A percentile compares a stretch with the other conserved stretches of the same genome.
Conservation (phyloP, 2,113 vertebrate species). For the Zosterops borbonicus region DNA sequence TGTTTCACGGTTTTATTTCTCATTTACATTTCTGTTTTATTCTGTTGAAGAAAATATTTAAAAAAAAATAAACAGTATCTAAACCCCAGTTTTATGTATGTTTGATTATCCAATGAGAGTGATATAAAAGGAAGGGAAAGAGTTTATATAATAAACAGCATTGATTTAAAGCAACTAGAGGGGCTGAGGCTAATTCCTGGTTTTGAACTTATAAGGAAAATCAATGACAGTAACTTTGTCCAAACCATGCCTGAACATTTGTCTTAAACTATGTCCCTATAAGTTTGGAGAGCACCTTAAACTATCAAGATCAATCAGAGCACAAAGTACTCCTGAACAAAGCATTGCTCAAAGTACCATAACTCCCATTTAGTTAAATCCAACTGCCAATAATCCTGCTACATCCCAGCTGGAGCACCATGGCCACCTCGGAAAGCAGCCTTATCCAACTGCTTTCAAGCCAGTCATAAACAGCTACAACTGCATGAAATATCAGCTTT, state of each 20-base stretch:
- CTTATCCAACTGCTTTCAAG: not conserved
- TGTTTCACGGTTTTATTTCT: not conserved
- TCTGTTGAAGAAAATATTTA: not conserved
- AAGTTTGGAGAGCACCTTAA: slow-evolving; percentile 1
- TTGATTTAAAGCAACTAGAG: slow-evolving; percentile 4
- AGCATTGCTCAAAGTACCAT: not conserved
- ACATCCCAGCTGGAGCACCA: not conserved
- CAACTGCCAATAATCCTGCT: not conserved
- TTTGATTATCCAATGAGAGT: not conserved
- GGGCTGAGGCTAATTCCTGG: not conserved
- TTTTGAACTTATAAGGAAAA: not conserved
- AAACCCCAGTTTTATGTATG: not conserved
- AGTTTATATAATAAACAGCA: not conserved
- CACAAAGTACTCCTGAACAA: not conserved
- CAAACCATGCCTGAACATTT: not conserved
- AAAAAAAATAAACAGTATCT: not conserved
- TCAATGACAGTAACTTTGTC: not conserved
- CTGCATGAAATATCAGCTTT: not conserved
- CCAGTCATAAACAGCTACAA: not conserved
- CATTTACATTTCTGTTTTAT: not conserved
- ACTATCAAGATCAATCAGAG: not conserved
- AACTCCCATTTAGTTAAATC: not conserved
- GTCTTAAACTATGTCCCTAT: not conserved
- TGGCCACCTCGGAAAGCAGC: not conserved
- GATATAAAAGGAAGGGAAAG: not conserved